Base-by-base conservation (phyloP, 2,797 vertebrate species). In the Danio jaintianensis region DNA sequence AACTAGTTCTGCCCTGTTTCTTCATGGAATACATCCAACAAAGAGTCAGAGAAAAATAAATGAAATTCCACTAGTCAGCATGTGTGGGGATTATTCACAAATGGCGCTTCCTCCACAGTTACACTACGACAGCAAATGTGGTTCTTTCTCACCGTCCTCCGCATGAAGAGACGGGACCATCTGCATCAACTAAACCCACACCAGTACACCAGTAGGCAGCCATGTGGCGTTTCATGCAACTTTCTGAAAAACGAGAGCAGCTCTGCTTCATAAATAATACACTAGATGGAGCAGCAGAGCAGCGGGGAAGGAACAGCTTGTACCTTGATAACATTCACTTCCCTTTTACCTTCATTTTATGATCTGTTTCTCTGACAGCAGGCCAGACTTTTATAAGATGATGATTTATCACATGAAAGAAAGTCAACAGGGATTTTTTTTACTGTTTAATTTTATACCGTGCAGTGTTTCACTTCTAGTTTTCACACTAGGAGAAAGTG, bases 291-390 rank as follows among this genome's bases (percentile, higher is more conserved):
- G 59, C 29, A 43, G 22, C 2, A 36, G 20, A 50, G 36, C 12
- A 13, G 63, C 18, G 56, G 18, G 42, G 58, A 29, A 18, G 43
- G n/a, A 56, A 47, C 6, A 16, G 15, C 13, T 50, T 76, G 29
- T 36, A 55, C 12, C 58, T 53, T 45, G 42, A 63, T 22, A 53
- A 73, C 11, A 81, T 0, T 13, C n/a, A 38, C 29, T 70, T 75
- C 45, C 40, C 18, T 18, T 78, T 36, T 18, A 55, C 29, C 36
- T 71, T 42, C 40, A 29, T 29, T 29, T 29, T 29, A 29, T 29
- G 52, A 53, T 59, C 66, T 68, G 76, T 82, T 77, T 45, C 80
- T 76, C 77, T 55, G 56, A 58, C 84, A 83, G 75, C 86, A 85
- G 38, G 11, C 55, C 45, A 67, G 48, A 68, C 13, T 18, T 69